Conservation (phyloP, 30 jellyfish, hydroid and myxozoan species). For the Clytia hemisphaerica region DNA sequence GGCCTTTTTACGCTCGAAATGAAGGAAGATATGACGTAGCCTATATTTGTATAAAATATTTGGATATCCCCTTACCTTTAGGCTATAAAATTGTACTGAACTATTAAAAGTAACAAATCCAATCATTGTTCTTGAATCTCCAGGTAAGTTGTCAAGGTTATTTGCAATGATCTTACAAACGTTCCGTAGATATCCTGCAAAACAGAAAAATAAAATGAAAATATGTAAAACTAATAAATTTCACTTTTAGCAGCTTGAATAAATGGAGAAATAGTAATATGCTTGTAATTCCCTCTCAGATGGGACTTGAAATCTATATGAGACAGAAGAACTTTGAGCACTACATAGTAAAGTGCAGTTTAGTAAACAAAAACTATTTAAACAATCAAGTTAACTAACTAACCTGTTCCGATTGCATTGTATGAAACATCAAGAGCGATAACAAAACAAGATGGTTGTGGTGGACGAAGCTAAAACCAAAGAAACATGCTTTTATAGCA, state of each 20-base stretch:
- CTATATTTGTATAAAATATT: too few relatives aligned
- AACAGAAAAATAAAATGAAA: not conserved
- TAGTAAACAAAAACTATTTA: too few relatives aligned
- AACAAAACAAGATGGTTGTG: constrained; percentile 81
- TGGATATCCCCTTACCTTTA: too few relatives aligned
- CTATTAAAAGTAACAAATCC: constrained; percentile 84
- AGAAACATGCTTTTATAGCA: not conserved
- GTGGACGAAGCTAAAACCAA: constrained; percentile 71
- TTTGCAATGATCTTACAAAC: constrained; percentile 59
- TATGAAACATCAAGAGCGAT: constrained; percentile 77
- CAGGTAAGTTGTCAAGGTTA: constrained; percentile 70
- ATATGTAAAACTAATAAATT: not conserved
- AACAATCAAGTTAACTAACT: not conserved
- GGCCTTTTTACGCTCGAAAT: too few relatives aligned
- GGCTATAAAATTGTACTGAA: constrained; percentile 67
- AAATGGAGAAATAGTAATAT: not conserved
- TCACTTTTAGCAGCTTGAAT: not conserved
- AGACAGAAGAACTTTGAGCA: too few relatives aligned
- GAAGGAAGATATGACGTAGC: too few relatives aligned
- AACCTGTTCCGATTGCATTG: constrained; percentile 84
- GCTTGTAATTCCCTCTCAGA: too few relatives aligned
- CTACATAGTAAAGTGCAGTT: too few relatives aligned
- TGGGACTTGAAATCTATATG: too few relatives aligned
- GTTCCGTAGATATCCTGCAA: constrained; percentile 60
- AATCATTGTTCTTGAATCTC: constrained; percentile 82